phyloP scores from a whole-genome alignment of 2,113 vertebrate species.

The Chloroceryle aenea region DNA sequence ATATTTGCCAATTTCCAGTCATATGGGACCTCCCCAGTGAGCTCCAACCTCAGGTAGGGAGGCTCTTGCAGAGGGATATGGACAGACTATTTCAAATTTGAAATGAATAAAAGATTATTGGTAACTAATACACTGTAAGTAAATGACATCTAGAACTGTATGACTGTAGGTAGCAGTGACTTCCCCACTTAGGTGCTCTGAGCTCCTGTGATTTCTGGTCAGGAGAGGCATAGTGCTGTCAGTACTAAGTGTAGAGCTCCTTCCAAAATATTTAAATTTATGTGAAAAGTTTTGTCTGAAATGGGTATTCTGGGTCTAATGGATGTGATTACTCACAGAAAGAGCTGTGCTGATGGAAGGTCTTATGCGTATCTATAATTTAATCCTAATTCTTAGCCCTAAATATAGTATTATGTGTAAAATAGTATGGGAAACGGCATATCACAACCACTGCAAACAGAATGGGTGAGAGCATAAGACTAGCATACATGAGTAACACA shows the following conservation, averaged over 20 bases:
- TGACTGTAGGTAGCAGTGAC: not conserved
- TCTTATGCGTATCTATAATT: not conserved
- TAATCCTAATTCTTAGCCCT: not conserved
- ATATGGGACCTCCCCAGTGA: too few relatives aligned
- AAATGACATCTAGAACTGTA: not conserved
- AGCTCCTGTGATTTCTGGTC: not conserved
- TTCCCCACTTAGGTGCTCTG: not conserved
- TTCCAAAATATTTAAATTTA: not conserved
- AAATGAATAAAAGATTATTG: not conserved
- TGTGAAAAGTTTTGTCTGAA: not conserved
- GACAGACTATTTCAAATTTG: not conserved
- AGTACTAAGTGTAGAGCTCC: not conserved
- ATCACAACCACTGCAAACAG: not conserved
- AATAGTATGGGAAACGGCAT: not conserved
- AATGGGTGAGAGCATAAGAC: not conserved
- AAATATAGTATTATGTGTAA: not conserved
- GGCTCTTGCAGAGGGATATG: too few relatives aligned
- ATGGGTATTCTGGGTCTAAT: not conserved
- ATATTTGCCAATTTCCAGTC: too few relatives aligned
- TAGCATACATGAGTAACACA: not conserved
- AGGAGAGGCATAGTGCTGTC: not conserved
- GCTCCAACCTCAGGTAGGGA: not conserved
- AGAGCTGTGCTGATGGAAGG: not conserved
- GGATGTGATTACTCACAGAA: not conserved
- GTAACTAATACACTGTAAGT: not conserved